Evolutionary conservation across 2,888 invertebrate species (phyloP), one percentile per base, ranked within the genome.

Genomic region (Caenorhabditis sulstoni): DNA sequence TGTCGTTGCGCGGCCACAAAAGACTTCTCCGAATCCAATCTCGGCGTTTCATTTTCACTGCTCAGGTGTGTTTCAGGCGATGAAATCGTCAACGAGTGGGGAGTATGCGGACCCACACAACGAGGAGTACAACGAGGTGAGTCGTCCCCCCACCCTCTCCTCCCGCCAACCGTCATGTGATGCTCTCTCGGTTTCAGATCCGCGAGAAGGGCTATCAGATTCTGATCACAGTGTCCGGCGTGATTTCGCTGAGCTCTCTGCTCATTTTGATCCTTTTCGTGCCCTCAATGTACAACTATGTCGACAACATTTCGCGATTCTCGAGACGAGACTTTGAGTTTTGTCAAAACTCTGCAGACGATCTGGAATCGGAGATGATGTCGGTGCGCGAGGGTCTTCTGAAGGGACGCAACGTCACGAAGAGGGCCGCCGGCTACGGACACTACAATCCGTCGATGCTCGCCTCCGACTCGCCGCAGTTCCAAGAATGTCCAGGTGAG

Each of bases 401-500:
- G 23, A 74, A 77, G 29, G 68, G 61, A 23, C 57, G 68, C 16
- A 84, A 84, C 45, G 61, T 74, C n/a, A 79, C 84, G 11, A 68
- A 64, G 45, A 67, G 84, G 41, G 79, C 79, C 18, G 81, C 80
- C 45, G 77, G 77, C 8, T 84, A 83, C 39, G 84, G 84, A 8
- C 79, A 78, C n/a, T 88, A 88, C 65, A 89, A 87, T 71, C 86
- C 89, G 7, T 79, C 85, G 22, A 81, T 89, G 79, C 66, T 90
- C 49, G 86, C 87, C 52, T 66, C 85, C 8, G 86, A 86, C 53
- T 85, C 85, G 3, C 87, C 90, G 12, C 87, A 86, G 58, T 90
- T 90, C 85, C 90, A 90, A 74, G 90, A 90, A 58, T 90, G 90
- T 67, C 90, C 90, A 50, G 87, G 88, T 88, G 66, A n/a, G n/a